A percentile compares a stretch with the other conserved stretches of the same genome.
phyloP scores from a whole-genome alignment of 2,797 vertebrate genomes.

The Lithobates pipiens region DNA sequence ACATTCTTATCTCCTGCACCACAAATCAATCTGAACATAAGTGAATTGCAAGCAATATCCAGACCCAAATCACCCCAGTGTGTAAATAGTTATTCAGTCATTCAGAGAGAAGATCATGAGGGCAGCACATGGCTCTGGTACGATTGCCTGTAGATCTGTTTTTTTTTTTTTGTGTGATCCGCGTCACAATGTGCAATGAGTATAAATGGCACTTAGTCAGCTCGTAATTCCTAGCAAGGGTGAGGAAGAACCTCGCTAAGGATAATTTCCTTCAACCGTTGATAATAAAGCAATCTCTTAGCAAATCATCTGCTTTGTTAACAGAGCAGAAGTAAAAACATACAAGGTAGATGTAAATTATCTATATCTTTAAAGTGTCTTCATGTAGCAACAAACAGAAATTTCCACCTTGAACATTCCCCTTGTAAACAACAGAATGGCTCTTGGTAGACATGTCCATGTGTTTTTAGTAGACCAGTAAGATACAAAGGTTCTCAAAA shows the following conservation, averaged over 20 bases:
- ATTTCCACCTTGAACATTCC: not conserved
- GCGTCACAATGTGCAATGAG: not conserved
- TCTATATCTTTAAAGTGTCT: not conserved
- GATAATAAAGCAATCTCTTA: not conserved
- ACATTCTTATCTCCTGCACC: conserved; percentile 49
- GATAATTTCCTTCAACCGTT: not conserved
- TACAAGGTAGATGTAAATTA: not conserved
- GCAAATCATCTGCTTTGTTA: not conserved
- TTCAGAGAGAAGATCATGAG: conserved; percentile 34
- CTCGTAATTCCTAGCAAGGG: not conserved
- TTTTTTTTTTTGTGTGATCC: not conserved
- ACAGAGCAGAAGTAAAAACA: too few relatives aligned
- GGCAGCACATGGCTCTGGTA: not conserved
- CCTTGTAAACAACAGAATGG: not conserved
- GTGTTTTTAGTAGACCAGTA: not conserved
- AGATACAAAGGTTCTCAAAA: too few relatives aligned
- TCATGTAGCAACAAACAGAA: not conserved
- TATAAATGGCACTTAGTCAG: not conserved
- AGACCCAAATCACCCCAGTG: conserved; percentile 29
- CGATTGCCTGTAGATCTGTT: not conserved
- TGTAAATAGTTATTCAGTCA: conserved; percentile 52
- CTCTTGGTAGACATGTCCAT: not conserved
- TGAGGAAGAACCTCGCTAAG: not conserved
- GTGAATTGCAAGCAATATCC: conserved; percentile 53
- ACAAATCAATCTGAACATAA: conserved; percentile 57